phyloP scores from a whole-genome alignment of 2,113 vertebrate species.

The Conger conger region DNA sequence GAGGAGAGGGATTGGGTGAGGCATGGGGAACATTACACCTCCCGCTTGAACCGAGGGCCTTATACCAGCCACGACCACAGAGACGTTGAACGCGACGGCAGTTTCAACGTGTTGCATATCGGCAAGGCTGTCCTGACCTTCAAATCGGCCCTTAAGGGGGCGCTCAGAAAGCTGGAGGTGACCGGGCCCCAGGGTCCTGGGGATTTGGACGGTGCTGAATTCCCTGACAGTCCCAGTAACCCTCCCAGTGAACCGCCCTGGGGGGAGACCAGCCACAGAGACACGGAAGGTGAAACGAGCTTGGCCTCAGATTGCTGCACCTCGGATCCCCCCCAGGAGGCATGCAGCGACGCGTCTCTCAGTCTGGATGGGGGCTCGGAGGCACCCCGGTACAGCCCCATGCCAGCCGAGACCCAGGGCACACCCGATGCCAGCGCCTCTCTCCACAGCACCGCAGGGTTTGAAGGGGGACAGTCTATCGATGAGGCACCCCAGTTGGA shows the following conservation, averaged over 20 bases:
- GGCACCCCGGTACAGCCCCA: conserved; percentile 14
- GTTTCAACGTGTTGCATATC: conserved; percentile 79
- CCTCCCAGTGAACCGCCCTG: conserved; percentile 28
- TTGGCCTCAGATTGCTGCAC: background rate
- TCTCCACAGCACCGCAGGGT: conserved; percentile 40
- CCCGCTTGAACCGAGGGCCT: conserved; percentile 23
- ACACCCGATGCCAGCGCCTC: conserved; percentile 44
- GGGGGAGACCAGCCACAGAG: background rate
- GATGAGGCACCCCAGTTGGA: conserved; percentile 41
- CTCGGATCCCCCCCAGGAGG: conserved; percentile 30
- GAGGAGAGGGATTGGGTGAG: conserved; percentile 57
- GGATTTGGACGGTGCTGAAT: conserved; percentile 34
- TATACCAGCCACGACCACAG: conserved; percentile 36
- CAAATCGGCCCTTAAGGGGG: conserved; percentile 80
- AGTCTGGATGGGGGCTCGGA: conserved; percentile 16
- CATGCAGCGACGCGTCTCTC: conserved; percentile 32
- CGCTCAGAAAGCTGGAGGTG: conserved; percentile 80
- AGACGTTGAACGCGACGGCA: conserved; percentile 63
- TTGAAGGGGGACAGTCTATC: conserved; percentile 39
- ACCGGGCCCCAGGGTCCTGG: conserved; percentile 39
- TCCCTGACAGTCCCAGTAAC: conserved; percentile 17
- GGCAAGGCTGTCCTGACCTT: conserved; percentile 82
- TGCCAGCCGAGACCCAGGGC: conserved; percentile 30
- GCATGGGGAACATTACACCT: conserved; percentile 40
- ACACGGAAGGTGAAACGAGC: background rate